These are phyloP conservation scores for Sitta europaea DNA, from an alignment of 2,113 vertebrate species.

Conservation along the genomic window DNA sequence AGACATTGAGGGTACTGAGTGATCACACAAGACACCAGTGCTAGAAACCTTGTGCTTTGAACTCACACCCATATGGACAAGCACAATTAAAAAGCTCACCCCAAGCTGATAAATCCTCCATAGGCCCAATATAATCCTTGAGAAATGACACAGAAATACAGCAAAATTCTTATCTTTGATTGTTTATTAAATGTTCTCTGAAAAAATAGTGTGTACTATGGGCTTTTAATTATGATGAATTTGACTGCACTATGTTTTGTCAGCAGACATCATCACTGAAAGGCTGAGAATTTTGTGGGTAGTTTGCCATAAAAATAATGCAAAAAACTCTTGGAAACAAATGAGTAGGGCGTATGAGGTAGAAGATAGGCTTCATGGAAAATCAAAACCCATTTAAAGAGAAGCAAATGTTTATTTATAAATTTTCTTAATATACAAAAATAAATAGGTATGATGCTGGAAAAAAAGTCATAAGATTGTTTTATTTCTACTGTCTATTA, in stretches of 20 bases:
- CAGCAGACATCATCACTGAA: background rate
- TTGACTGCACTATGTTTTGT: background rate
- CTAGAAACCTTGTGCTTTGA: background rate
- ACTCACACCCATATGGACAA: background rate
- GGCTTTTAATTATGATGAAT: background rate
- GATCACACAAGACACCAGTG: background rate
- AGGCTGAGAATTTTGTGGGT: background rate
- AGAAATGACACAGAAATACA: background rate
- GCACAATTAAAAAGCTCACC: background rate
- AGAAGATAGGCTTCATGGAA: background rate
- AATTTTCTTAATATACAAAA: background rate
- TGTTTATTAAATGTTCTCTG: background rate
- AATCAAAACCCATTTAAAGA: background rate
- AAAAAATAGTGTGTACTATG: background rate
- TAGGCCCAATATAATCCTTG: background rate
- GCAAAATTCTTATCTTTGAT: background rate
- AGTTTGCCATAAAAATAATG: background rate
- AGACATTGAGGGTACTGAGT: background rate
- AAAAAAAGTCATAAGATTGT: background rate
- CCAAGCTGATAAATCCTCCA: background rate
- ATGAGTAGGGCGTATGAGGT: background rate
- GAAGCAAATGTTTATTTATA: background rate
- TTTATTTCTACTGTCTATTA: background rate
- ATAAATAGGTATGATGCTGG: background rate
- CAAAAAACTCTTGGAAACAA: background rate